These are phyloP conservation scores for Scolanthus callimorphus DNA, from an alignment of 92 coral and sea anemone genomes.

Conservation along the genomic window DNA sequence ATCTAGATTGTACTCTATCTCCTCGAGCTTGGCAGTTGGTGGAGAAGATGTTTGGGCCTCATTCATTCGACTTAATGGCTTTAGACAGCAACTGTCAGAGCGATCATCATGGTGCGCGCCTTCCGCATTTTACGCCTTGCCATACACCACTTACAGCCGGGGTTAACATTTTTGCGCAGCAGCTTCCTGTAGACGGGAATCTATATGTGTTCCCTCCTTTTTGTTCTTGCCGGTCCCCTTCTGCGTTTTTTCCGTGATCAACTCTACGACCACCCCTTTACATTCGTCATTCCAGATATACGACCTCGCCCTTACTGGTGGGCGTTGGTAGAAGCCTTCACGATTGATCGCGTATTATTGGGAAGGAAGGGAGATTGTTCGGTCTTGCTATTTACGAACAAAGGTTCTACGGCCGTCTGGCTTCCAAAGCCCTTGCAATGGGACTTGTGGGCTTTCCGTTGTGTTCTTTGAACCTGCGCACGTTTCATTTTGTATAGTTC, in stretches of 20 bases:
- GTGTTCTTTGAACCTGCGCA: too few relatives aligned
- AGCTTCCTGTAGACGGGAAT: neutral
- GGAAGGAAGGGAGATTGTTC: neutral
- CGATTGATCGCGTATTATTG: neutral
- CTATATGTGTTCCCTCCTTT: neutral
- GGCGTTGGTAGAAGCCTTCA: neutral
- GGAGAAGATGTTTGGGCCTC: too few relatives aligned
- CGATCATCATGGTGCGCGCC: too few relatives aligned
- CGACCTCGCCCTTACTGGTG: neutral
- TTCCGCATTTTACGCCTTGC: too few relatives aligned
- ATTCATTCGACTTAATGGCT: too few relatives aligned
- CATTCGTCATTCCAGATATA: neutral
- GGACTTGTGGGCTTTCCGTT: neutral
- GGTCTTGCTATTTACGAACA: neutral
- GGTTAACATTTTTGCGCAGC: too few relatives aligned
- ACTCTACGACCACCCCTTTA: neutral
- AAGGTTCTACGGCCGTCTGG: neutral
- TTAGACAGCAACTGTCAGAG: too few relatives aligned
- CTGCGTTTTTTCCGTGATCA: neutral
- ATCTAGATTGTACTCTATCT: too few relatives aligned
- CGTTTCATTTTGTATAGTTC: too few relatives aligned
- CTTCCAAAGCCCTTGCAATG: neutral
- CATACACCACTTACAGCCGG: neutral
- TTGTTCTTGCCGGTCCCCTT: neutral
- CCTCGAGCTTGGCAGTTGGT: too few relatives aligned